These are phyloP conservation scores for Macrobrachium nipponense DNA, from an alignment of 1,140 invertebrate genomes.

Conservation along the genomic window DNA sequence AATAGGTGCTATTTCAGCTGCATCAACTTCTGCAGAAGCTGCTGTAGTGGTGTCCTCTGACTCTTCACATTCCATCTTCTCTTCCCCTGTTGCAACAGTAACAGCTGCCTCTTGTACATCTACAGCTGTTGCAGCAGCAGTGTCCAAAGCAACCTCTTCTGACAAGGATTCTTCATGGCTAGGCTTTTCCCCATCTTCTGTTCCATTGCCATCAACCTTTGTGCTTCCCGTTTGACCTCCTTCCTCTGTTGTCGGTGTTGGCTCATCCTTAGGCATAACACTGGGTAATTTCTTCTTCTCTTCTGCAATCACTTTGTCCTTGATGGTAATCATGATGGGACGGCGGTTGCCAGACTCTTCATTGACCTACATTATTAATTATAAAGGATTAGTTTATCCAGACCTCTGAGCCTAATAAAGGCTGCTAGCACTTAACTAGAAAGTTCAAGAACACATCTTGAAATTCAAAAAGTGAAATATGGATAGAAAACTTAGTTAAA, in stretches of 20 bases:
- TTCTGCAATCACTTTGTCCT: constrained; percentile 67
- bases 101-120: constrained; percentile 33
- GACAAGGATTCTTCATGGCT: neutral
- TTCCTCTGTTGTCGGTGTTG: constrained; percentile 34
- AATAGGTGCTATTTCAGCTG: constrained; percentile 32
- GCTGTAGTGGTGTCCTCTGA: neutral
- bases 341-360: constrained; percentile 86
- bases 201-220: constrained; percentile 14
- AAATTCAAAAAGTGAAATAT: neutral
- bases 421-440: no score
- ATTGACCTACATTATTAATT: constrained; percentile 74
- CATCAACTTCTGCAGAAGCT: constrained; percentile 63
- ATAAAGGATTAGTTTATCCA: no score
- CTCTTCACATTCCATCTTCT: constrained; percentile 64
- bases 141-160: constrained; percentile 4
- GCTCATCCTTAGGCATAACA: constrained; percentile 29
- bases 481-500: neutral
- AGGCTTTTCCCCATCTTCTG: constrained; percentile 17
- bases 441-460: no score
- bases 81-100: constrained; percentile 38
- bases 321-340: constrained; percentile 82
- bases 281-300: constrained; percentile 43
- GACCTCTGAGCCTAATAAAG: no score
- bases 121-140: neutral
- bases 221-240: constrained; percentile 21